phyloP scores from a whole-genome alignment of 2,113 vertebrate genomes.

The Naja naja region DNA sequence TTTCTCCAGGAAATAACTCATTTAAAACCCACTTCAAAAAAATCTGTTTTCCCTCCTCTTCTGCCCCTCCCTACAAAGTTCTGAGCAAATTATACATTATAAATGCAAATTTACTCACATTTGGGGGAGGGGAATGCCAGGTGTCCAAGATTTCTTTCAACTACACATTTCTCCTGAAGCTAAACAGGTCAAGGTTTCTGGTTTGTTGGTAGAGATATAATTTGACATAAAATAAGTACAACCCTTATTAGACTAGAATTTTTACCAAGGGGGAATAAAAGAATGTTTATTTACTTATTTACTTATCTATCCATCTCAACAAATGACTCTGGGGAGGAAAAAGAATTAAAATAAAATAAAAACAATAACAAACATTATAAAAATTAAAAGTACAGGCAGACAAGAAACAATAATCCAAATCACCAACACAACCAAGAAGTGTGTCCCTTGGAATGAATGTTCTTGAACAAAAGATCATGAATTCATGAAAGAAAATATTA shows the following conservation, averaged over 20 bases:
- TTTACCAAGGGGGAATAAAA: not conserved
- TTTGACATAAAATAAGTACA: not conserved
- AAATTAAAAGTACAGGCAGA: not conserved
- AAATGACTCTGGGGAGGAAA: not conserved
- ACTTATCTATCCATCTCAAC: not conserved
- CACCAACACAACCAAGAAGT: not conserved
- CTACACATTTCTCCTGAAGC: not conserved
- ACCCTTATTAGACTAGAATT: not conserved
- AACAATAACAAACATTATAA: not conserved
- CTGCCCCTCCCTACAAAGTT: not conserved
- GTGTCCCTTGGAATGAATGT: not conserved
- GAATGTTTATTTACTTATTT: not conserved
- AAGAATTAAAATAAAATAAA: not conserved
- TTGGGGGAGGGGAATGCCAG: not conserved
- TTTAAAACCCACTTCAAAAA: conserved; percentile 40
- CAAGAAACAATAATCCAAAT: not conserved
- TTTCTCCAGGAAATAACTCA: conserved; percentile 1
- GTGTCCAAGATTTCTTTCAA: conserved; percentile 4
- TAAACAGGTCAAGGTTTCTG: not conserved
- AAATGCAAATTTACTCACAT: not conserved
- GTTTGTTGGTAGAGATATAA: not conserved
- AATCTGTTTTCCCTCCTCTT: conserved; percentile 25
- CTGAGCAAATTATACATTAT: not conserved
- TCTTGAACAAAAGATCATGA: not conserved
- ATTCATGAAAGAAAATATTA: not conserved